Percentiles rank a stretch among this genome's conserved stretches.
Evolutionary conservation across 2,888 invertebrate genomes (phyloP).

Genomic region (Lasioglossum pauxillum): DNA sequence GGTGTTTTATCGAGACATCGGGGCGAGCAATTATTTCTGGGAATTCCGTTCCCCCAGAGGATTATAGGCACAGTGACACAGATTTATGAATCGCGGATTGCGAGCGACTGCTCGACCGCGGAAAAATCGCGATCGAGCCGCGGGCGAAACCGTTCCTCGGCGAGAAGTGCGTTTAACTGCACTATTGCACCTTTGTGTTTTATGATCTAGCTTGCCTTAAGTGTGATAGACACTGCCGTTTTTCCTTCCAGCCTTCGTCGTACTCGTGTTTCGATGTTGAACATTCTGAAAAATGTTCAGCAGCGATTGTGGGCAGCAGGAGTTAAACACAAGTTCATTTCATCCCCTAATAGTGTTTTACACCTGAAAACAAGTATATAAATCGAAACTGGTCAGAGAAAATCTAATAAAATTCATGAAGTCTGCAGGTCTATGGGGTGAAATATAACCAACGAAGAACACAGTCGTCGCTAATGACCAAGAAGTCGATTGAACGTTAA

Average conservation of each 20-base stretch:
- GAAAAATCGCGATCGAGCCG: background rate
- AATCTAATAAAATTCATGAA: too few relatives aligned
- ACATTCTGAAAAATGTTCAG: too few relatives aligned
- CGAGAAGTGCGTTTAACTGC: background rate
- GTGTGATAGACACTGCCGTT: background rate
- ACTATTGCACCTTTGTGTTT: background rate
- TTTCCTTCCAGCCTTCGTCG: background rate
- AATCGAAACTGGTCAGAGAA: too few relatives aligned
- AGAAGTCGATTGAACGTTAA: too few relatives aligned
- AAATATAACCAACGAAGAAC: too few relatives aligned
- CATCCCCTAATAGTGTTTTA: too few relatives aligned
- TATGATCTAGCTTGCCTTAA: background rate
- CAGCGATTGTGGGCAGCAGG: too few relatives aligned
- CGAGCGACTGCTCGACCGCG: background rate
- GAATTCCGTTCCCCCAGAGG: conserved; percentile 12
- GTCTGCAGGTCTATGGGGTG: too few relatives aligned
- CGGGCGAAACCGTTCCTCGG: background rate
- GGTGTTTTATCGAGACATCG: conserved; percentile 21
- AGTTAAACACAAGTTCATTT: too few relatives aligned
- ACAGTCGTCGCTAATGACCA: too few relatives aligned
- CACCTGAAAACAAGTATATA: too few relatives aligned
- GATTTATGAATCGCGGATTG: conserved; percentile 9
- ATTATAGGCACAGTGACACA: conserved; percentile 33
- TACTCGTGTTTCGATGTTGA: too few relatives aligned
- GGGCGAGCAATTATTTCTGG: conserved; percentile 27